Conservation (phyloP, 2,113 vertebrate genomes). For the Rhineura floridana region DNA sequence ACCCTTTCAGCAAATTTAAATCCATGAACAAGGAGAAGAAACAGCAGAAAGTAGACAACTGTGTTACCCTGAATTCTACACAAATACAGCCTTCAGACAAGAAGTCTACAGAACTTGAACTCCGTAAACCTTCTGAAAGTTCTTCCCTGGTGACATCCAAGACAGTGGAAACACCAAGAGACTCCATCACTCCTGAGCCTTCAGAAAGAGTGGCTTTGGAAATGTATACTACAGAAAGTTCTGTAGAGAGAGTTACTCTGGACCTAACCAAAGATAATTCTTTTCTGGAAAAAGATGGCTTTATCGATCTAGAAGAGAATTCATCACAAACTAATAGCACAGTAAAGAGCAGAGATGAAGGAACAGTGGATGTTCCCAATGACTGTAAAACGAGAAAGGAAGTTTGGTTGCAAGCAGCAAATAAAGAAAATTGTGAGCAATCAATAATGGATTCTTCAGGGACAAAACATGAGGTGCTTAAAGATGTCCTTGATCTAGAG, state of each 20-base stretch:
- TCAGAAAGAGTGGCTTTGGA: conserved; percentile 31
- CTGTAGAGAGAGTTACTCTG: conserved; percentile 36
- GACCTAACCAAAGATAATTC: conserved; percentile 75
- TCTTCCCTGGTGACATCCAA: conserved; percentile 51
- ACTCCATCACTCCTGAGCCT: conserved; percentile 36
- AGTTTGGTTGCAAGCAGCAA: conserved; percentile 55
- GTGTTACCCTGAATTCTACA: conserved; percentile 34
- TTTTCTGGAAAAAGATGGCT: conserved; percentile 59
- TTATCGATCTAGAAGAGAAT: conserved; percentile 71
- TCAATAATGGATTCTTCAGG: conserved; percentile 57
- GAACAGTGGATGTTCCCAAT: conserved; percentile 58
- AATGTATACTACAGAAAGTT: conserved; percentile 46
- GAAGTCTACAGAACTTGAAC: conserved; percentile 65
- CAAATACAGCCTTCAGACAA: conserved; percentile 47
- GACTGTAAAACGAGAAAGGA: conserved; percentile 57
- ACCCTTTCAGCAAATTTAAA: conserved; percentile 96
- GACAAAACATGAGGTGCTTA: conserved; percentile 70
- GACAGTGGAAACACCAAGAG: conserved; percentile 52
- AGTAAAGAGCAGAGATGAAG: conserved; percentile 56
- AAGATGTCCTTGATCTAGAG: conserved; percentile 74
- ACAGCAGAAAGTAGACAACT: conserved; percentile 73
- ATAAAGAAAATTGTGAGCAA: conserved; percentile 61
- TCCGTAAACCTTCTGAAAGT: conserved; percentile 56
- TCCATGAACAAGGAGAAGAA: conserved; percentile 82
- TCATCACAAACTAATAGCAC: conserved; percentile 45